Percentiles rank a stretch among this genome's conserved stretches.
phyloP scores from a whole-genome alignment of 1,140 invertebrate genomes.

The Calosoma granatense region DNA sequence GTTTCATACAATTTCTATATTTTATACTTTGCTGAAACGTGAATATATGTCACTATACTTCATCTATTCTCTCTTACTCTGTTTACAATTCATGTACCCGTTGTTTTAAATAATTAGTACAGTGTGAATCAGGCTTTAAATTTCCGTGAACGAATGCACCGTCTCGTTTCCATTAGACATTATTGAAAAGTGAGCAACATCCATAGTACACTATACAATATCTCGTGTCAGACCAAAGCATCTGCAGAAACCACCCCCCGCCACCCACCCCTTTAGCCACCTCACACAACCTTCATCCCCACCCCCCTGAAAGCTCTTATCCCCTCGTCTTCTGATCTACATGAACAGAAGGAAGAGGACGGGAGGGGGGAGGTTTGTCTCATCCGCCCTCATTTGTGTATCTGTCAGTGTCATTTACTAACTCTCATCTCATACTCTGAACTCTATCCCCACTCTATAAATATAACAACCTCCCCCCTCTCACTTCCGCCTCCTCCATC shows the following conservation, averaged over 20 bases:
- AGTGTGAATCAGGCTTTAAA: not conserved
- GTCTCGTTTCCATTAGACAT: slow-evolving; percentile 31
- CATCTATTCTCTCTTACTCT: too few species aligned
- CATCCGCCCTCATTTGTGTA: slow-evolving; percentile 27
- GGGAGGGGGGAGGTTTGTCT: not conserved
- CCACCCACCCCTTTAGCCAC: not conserved
- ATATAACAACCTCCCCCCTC: too few species aligned
- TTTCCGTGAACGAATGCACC: not conserved
- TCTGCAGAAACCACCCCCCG: not conserved
- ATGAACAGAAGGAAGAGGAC: not conserved
- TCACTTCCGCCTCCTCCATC: too few species aligned
- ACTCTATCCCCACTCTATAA: too few species aligned
- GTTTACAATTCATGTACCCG: too few species aligned
- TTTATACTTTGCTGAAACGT: too few species aligned
- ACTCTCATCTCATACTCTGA: too few species aligned
- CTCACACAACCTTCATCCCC: too few species aligned
- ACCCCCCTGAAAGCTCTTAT: too few species aligned
- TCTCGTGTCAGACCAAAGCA: slow-evolving; percentile 13
- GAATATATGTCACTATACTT: too few species aligned
- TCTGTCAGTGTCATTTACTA: slow-evolving; percentile 32
- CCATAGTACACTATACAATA: slow-evolving; percentile 30
- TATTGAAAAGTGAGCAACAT: slow-evolving; percentile 31
- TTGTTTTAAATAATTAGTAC: not conserved
- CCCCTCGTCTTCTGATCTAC: too few species aligned
- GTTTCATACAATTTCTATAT: too few species aligned